These are phyloP conservation scores for Tipula lateralis DNA, from an alignment of 2,888 invertebrate species.

Conservation along the genomic window DNA sequence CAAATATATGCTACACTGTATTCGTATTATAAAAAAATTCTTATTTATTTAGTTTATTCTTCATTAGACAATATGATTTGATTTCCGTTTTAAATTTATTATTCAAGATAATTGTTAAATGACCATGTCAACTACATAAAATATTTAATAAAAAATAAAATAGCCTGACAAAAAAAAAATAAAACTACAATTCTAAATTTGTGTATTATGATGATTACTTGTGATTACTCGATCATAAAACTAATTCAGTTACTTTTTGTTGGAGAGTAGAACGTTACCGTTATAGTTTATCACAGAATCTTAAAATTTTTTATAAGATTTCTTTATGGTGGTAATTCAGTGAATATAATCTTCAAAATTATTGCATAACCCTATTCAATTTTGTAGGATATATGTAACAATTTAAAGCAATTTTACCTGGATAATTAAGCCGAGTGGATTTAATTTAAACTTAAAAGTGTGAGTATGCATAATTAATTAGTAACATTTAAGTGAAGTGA, in stretches of 20 bases:
- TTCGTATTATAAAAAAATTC: background rate
- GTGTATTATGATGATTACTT: background rate
- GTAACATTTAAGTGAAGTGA: background rate
- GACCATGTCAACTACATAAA: conserved; percentile 19
- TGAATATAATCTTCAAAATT: background rate
- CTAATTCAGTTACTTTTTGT: background rate
- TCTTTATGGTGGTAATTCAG: background rate
- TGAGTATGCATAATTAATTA: background rate
- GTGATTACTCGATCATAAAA: conserved; percentile 9
- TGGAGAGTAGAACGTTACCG: background rate
- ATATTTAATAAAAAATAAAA: conserved; percentile 9
- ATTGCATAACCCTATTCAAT: background rate
- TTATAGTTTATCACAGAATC: background rate
- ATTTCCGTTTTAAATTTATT: conserved; percentile 24
- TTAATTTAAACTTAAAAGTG: background rate
- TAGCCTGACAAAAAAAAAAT: background rate
- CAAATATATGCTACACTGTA: conserved; percentile 9
- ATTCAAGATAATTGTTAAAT: conserved; percentile 24
- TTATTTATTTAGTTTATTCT: conserved; percentile 9
- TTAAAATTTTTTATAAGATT: background rate
- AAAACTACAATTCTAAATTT: background rate
- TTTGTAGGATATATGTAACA: background rate
- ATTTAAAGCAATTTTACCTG: background rate
- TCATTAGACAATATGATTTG: conserved; percentile 24
- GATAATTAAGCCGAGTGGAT: background rate